phyloP scores from a whole-genome alignment of 2,113 vertebrate genomes.

The Caranx ignobilis region DNA sequence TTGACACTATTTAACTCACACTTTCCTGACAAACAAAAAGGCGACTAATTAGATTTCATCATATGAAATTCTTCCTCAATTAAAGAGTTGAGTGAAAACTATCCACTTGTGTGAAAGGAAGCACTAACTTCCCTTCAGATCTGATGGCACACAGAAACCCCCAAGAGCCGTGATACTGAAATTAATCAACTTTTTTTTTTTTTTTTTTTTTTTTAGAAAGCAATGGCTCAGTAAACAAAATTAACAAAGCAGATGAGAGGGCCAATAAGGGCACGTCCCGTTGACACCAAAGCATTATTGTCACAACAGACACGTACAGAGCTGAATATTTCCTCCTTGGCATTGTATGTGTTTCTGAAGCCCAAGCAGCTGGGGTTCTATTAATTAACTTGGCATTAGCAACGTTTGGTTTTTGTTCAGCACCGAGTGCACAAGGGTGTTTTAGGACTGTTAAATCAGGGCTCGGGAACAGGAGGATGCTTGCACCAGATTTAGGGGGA shows the following conservation, averaged over 20 bases:
- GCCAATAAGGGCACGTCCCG: slow-evolving; percentile 62
- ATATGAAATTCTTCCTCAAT: slow-evolving; percentile 11
- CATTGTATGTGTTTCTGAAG: slow-evolving; percentile 56
- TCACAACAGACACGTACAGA: slow-evolving; percentile 63
- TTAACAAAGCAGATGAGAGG: slow-evolving; percentile 68
- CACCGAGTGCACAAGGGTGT: slow-evolving; percentile 62
- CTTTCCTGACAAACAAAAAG: background rate
- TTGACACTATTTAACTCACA: background rate
- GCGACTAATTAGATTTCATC: slow-evolving; percentile 33
- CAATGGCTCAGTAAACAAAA: slow-evolving; percentile 64
- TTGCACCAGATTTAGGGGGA: slow-evolving; percentile 68
- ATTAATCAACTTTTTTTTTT: slow-evolving; percentile 67
- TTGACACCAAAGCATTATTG: slow-evolving; percentile 68
- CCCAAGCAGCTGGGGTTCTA: slow-evolving; percentile 78
- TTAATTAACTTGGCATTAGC: slow-evolving; percentile 86
- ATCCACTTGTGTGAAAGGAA: slow-evolving; percentile 28
- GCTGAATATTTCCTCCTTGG: slow-evolving; percentile 67
- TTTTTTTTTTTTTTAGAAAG: slow-evolving; percentile 35
- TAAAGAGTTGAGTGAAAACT: slow-evolving; percentile 19
- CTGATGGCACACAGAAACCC: slow-evolving; percentile 29
- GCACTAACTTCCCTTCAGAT: slow-evolving; percentile 47
- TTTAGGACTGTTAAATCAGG: slow-evolving; percentile 80
- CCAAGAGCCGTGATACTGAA: slow-evolving; percentile 51
- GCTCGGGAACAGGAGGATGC: slow-evolving; percentile 65
- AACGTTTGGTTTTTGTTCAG: slow-evolving; percentile 74